A percentile compares a stretch with the other conserved stretches of the same genome.
phyloP scores from a whole-genome alignment of 92 coral and sea anemone species.

The Palythoa heliodiscus region DNA sequence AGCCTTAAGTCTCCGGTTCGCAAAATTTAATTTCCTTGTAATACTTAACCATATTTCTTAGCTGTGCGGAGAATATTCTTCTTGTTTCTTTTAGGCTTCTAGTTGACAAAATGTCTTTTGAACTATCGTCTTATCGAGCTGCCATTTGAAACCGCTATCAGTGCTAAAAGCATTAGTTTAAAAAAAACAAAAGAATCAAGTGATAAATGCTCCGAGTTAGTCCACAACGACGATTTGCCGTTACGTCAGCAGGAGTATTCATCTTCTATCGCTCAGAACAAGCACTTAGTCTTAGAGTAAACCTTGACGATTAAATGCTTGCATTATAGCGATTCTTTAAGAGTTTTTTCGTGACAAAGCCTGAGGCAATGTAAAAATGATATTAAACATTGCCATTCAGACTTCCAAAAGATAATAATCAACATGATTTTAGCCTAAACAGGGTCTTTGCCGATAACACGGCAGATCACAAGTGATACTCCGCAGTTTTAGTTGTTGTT shows the following conservation, averaged over 20 bases:
- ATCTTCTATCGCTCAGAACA: neutral
- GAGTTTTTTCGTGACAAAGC: constrained; percentile 46
- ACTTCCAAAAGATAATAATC: constrained; percentile 43
- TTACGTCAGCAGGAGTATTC: neutral
- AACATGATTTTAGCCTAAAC: constrained; percentile 43
- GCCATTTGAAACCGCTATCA: neutral
- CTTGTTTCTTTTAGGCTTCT: neutral
- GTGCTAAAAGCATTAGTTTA: constrained; percentile 33
- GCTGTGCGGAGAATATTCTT: neutral
- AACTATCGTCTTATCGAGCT: neutral
- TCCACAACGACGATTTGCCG: constrained; percentile 33
- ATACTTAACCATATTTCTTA: neutral
- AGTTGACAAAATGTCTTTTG: neutral
- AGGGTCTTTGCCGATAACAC: constrained; percentile 44
- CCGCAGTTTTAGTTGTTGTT: constrained; percentile 14
- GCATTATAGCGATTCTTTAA: constrained; percentile 33
- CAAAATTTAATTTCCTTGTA: neutral
- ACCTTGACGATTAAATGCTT: constrained; percentile 21
- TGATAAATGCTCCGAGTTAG: constrained; percentile 30
- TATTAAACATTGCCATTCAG: constrained; percentile 44
- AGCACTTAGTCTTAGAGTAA: neutral
- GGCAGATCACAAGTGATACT: constrained; percentile 33
- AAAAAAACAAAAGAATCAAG: constrained; percentile 36
- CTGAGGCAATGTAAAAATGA: constrained; percentile 32
- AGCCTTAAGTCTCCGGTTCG: neutral